phyloP scores from a whole-genome alignment of 1,140 invertebrate species.

The Drosophila bocqueti region DNA sequence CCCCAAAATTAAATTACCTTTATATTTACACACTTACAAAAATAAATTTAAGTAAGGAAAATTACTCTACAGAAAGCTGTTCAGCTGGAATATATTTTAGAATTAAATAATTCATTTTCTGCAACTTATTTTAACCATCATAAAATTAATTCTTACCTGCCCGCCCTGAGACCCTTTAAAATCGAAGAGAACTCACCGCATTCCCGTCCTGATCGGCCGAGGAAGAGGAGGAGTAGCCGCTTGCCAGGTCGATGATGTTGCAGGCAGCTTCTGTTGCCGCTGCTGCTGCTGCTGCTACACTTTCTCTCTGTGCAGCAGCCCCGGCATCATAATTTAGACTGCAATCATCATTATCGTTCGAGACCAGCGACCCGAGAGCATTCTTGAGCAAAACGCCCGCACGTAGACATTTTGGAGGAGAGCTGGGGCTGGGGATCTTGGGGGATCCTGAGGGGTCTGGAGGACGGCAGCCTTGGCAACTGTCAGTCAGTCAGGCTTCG shows the following conservation, averaged over 20 bases:
- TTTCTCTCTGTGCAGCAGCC: slow-evolving; percentile 75
- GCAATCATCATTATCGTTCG: slow-evolving; percentile 84
- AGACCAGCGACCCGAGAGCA: slow-evolving; percentile 50
- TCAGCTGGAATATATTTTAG: neutral
- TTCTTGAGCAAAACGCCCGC: slow-evolving; percentile 78
- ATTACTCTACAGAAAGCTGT: too few relatives aligned
- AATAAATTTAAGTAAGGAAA: too few relatives aligned
- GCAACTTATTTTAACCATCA: neutral
- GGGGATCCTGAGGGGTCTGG: slow-evolving; percentile 3
- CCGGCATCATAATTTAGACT: slow-evolving; percentile 84
- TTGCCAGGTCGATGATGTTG: slow-evolving; percentile 66
- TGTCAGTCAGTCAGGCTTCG: slow-evolving; percentile 59
- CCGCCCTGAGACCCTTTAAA: slow-evolving; percentile 7
- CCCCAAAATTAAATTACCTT: too few relatives aligned
- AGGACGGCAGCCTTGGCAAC: slow-evolving; percentile 58
- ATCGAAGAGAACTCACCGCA: neutral
- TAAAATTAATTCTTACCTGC: neutral
- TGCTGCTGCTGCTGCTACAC: slow-evolving; percentile 64
- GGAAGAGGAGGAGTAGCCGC: slow-evolving; percentile 32
- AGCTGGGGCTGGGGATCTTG: neutral
- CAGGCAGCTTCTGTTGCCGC: slow-evolving; percentile 78
- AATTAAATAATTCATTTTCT: neutral
- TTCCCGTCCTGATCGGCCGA: slow-evolving; percentile 28
- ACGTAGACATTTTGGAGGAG: slow-evolving; percentile 71
- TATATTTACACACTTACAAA: too few relatives aligned